These are phyloP conservation scores for Meteorus cinctellus DNA, from an alignment of 2,888 invertebrate species.

Conservation along the genomic window DNA sequence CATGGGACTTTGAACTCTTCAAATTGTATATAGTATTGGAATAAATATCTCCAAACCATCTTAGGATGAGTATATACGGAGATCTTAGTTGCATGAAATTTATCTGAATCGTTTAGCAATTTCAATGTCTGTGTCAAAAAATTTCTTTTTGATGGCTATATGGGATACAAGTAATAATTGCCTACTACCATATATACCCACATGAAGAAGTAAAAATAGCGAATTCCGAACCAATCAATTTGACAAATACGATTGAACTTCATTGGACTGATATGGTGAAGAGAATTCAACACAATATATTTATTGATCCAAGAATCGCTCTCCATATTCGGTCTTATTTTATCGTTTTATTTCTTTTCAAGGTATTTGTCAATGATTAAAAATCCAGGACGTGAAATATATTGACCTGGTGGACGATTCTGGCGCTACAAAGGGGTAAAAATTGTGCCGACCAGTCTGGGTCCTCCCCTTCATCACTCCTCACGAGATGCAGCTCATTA, in stretches of 20 bases:
- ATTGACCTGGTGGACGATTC: slow-evolving; percentile 44
- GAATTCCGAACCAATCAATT: no score
- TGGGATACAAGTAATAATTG: background rate
- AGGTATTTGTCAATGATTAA: background rate
- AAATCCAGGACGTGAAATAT: background rate
- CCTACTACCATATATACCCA: background rate
- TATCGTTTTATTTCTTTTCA: background rate
- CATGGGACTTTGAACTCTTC: background rate
- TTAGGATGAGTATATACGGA: background rate
- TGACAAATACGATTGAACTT: no score
- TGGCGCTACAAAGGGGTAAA: slow-evolving; percentile 1
- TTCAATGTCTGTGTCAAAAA: background rate
- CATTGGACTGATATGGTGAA: no score
- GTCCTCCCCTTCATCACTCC: slow-evolving; percentile 28
- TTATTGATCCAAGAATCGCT: background rate
- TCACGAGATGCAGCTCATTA: slow-evolving; percentile 36
- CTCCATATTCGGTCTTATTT: background rate
- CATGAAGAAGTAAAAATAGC: no score
- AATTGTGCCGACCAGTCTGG: slow-evolving; percentile 4
- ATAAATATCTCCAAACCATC: no score
- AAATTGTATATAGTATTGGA: background rate
- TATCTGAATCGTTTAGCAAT: background rate
- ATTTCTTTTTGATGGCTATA: background rate
- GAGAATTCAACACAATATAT: no score
- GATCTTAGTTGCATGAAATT: background rate